These are phyloP conservation scores for Montipora capricornis DNA, from an alignment of 64 coral and sea anemone genomes.

Conservation along the genomic window DNA sequence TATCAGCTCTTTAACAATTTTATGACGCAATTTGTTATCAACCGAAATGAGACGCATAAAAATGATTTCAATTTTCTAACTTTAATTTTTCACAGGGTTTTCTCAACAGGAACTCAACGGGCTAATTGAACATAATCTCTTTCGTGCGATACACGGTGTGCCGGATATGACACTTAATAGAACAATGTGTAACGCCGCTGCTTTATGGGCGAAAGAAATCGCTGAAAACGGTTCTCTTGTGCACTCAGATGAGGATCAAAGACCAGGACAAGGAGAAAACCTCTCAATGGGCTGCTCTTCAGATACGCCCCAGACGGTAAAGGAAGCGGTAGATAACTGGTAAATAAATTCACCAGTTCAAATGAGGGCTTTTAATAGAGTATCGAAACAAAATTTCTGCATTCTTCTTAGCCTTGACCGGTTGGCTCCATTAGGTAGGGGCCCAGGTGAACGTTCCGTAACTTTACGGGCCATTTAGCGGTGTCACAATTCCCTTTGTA, in stretches of 20 bases:
- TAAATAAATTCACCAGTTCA: neutral
- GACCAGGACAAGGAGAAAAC: conserved; percentile 55
- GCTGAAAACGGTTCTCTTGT: conserved; percentile 6
- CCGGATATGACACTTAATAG: conserved; percentile 63
- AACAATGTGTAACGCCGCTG: conserved; percentile 54
- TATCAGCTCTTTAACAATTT: no score
- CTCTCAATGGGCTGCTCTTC: conserved; percentile 57
- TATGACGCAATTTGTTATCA: no score
- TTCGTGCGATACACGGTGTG: conserved; percentile 59
- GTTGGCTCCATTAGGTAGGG: no score
- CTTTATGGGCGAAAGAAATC: conserved; percentile 44
- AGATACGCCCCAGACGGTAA: neutral
- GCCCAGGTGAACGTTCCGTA: no score
- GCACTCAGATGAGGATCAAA: conserved; percentile 34
- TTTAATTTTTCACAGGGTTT: neutral
- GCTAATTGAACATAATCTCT: conserved; percentile 52
- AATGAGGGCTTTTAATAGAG: no score
- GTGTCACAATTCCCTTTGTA: no score
- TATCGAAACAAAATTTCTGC: no score
- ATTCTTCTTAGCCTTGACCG: no score
- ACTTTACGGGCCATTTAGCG: no score
- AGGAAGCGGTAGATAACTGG: conserved; percentile 61
- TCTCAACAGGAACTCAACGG: conserved; percentile 45
- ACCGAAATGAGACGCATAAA: no score
- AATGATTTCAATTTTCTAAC: no score